These are phyloP conservation scores for Taenioides sp. DNA, from an alignment of 2,797 vertebrate genomes.

Conservation along the genomic window DNA sequence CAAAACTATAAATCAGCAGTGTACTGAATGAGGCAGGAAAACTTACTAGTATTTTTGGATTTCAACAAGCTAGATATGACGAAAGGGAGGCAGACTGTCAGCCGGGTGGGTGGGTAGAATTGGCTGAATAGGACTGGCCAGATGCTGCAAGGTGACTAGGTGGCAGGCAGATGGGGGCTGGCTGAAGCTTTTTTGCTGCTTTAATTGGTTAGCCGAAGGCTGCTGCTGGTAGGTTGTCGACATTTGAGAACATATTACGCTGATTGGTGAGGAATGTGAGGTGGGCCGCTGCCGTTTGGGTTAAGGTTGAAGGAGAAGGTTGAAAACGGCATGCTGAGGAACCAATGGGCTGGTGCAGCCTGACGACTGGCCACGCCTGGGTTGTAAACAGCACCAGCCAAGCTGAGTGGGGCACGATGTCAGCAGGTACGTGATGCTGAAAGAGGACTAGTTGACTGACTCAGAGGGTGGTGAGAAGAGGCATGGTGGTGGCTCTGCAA, in stretches of 20 bases:
- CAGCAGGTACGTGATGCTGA: constrained; percentile 99
- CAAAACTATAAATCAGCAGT: constrained; percentile 98
- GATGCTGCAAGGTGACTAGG: constrained; percentile 99
- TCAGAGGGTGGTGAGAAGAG: constrained; percentile 99
- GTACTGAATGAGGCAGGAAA: constrained; percentile 99
- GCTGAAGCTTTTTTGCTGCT: constrained; percentile 99
- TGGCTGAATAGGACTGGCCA: constrained; percentile 99
- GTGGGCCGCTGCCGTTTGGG: constrained; percentile 99
- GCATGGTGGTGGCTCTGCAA: constrained; percentile 99
- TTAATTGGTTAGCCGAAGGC: constrained; percentile 99
- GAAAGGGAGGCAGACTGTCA: constrained; percentile 98
- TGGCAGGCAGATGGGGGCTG: constrained; percentile 98
- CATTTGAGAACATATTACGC: constrained; percentile 99
- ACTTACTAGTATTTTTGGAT: constrained; percentile 99
- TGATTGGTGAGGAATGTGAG: constrained; percentile 99
- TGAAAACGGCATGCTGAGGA: constrained; percentile 99
- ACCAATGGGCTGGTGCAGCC: constrained; percentile 99
- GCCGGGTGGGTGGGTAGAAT: constrained; percentile 99
- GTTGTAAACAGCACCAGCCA: constrained; percentile 99
- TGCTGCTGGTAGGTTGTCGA: constrained; percentile 99
- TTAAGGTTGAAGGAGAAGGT: constrained; percentile 99
- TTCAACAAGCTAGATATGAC: constrained; percentile 99
- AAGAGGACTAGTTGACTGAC: constrained; percentile 99
- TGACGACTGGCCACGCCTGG: constrained; percentile 99
- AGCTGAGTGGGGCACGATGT: constrained; percentile 99